phyloP scores from a whole-genome alignment of 2,113 vertebrate genomes.

The Myotis lucifugus region DNA sequence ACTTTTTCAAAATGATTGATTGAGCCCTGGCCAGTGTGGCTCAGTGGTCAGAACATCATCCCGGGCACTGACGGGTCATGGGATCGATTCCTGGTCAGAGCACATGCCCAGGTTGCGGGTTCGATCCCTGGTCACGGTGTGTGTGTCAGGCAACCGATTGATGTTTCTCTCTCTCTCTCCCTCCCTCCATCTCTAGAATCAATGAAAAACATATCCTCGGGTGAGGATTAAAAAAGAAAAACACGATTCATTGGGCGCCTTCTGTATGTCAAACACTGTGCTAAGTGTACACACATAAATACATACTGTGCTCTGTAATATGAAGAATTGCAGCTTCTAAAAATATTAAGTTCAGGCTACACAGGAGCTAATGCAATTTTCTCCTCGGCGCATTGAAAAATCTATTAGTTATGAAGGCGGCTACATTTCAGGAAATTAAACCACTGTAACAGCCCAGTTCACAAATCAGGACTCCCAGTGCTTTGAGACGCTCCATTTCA shows the following conservation, averaged over 20 bases:
- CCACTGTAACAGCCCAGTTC: conserved; percentile 62
- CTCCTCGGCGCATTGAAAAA: conserved; percentile 66
- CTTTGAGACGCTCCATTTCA: conserved; percentile 49
- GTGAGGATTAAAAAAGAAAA: background rate
- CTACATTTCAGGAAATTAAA: conserved; percentile 75
- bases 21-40: background rate
- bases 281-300: conserved; percentile 10
- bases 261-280: background rate
- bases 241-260: background rate
- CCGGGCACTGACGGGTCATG: background rate
- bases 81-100: background rate
- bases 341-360: conserved; percentile 61
- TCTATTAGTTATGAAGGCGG: conserved; percentile 48
- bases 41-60: background rate
- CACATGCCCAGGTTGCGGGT: background rate
- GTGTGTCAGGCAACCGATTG: background rate
- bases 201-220: background rate
- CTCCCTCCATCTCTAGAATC: background rate
- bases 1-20: background rate
- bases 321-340: conserved; percentile 52
- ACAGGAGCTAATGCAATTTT: conserved; percentile 72
- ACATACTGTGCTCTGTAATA: background rate
- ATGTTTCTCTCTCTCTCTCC: background rate
- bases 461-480: conserved; percentile 59
- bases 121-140: background rate